phyloP scores from a whole-genome alignment of 2,888 invertebrate species.

The Dysmachus trigonus region DNA sequence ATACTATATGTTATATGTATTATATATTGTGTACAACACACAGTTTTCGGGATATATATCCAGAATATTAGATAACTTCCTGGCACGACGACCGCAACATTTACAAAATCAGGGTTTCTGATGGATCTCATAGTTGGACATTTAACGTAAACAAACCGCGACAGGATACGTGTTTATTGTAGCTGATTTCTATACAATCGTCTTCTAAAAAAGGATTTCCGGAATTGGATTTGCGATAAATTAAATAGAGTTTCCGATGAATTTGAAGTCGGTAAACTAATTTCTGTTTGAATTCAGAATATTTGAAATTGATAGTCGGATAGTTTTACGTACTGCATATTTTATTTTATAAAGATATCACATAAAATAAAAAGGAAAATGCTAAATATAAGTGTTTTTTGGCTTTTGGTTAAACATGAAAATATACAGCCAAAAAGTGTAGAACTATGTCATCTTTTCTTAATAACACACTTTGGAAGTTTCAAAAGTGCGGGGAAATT shows the following conservation, averaged over 20 bases:
- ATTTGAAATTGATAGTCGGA: too few species aligned
- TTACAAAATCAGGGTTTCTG: conserved; percentile 7
- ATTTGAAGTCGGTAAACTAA: not conserved
- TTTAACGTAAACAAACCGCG: not conserved
- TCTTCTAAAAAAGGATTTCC: not conserved
- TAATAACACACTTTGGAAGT: too few species aligned
- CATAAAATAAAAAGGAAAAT: too few species aligned
- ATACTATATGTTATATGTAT: too few species aligned
- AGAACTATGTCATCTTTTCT: too few species aligned
- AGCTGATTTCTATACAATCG: not conserved
- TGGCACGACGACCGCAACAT: not conserved
- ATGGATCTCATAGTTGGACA: not conserved
- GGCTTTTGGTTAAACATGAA: too few species aligned
- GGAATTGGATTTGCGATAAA: not conserved
- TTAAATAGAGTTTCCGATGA: not conserved
- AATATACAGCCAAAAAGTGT: too few species aligned
- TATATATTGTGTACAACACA: too few species aligned
- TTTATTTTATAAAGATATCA: too few species aligned
- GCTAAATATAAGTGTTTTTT: too few species aligned
- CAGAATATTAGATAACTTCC: not conserved
- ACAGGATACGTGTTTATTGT: not conserved
- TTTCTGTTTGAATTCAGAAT: not conserved
- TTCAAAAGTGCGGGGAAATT: too few species aligned
- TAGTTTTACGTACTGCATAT: too few species aligned
- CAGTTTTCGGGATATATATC: not conserved